phyloP scores from a whole-genome alignment of 2,888 invertebrate genomes.

The Hypsopygia costalis region DNA sequence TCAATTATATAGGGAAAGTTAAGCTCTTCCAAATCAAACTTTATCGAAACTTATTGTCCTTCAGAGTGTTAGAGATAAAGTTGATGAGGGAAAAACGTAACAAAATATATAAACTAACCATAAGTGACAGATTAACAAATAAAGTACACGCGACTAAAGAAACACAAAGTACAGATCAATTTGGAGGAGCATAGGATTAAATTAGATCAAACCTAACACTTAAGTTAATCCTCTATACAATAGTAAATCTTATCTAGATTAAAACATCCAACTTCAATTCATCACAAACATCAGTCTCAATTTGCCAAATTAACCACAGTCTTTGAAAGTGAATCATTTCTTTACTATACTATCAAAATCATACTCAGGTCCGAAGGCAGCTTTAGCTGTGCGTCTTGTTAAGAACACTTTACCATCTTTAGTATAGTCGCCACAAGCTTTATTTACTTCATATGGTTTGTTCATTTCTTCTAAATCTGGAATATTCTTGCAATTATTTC shows the following conservation, averaged over 20 bases:
- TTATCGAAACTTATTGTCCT: conserved; percentile 1
- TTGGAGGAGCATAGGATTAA: conserved; percentile 22
- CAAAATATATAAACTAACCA: no score
- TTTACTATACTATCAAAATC: conserved; percentile 62
- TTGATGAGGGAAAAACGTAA: no score
- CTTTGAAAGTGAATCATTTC: conserved; percentile 59
- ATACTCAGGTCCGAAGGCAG: conserved; percentile 46
- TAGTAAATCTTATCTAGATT: conserved; percentile 18
- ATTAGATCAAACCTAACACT: conserved; percentile 34
- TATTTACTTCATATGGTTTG: conserved; percentile 50
- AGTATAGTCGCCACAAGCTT: conserved; percentile 54
- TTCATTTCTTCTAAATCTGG: conserved; percentile 41
- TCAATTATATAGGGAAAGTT: background rate
- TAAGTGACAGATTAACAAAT: no score
- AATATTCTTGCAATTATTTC: conserved; percentile 34
- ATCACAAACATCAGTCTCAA: conserved; percentile 76
- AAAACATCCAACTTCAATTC: conserved; percentile 41
- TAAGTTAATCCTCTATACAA: conserved; percentile 25
- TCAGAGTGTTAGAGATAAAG: no score
- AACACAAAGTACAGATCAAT: conserved; percentile 4
- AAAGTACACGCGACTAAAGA: conserved; percentile 6
- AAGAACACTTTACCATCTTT: conserved; percentile 57
- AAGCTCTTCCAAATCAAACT: background rate
- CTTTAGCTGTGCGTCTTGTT: conserved; percentile 56
- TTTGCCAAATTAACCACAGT: conserved; percentile 42